A percentile compares a stretch with the other conserved stretches of the same genome.
phyloP scores from a whole-genome alignment of 2,797 vertebrate genomes.

The Syngnathus acus region DNA sequence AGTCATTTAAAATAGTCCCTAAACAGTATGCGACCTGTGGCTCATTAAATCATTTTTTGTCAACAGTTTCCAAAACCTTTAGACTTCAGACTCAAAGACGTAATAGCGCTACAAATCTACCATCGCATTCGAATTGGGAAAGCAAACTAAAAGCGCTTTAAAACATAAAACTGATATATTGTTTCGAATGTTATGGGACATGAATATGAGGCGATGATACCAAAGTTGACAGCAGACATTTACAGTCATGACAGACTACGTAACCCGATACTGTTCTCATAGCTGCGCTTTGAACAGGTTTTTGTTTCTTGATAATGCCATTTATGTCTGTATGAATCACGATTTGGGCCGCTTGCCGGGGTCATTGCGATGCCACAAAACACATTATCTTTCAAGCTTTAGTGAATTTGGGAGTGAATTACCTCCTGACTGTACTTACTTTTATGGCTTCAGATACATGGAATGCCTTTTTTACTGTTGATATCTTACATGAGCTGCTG shows the following conservation, averaged over 20 bases:
- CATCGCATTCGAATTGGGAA: not conserved
- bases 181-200: slow-evolving; percentile 12
- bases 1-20: not conserved
- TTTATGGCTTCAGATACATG: slow-evolving; percentile 6
- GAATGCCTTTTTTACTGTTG: not conserved
- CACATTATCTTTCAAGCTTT: not conserved
- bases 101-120: not conserved
- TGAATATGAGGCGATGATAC: slow-evolving; percentile 10
- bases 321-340: slow-evolving; percentile 13
- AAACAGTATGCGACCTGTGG: slow-evolving; percentile 31
- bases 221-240: not conserved
- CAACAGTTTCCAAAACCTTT: slow-evolving; percentile 41
- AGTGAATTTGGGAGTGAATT: not conserved
- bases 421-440: slow-evolving; percentile 5
- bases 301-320: not conserved
- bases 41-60: slow-evolving; percentile 45
- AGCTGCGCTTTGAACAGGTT: slow-evolving; percentile 1
- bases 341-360: slow-evolving; percentile 34
- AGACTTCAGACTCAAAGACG: slow-evolving; percentile 17
- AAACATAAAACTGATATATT: slow-evolving; percentile 10
- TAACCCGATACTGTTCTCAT: slow-evolving; percentile 3
- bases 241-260: not conserved
- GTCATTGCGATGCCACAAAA: slow-evolving; percentile 34
- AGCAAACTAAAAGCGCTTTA: slow-evolving; percentile 13
- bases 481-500: not conserved